Conservation (phyloP, 2,113 vertebrate genomes). For the Laticauda colubrina region DNA sequence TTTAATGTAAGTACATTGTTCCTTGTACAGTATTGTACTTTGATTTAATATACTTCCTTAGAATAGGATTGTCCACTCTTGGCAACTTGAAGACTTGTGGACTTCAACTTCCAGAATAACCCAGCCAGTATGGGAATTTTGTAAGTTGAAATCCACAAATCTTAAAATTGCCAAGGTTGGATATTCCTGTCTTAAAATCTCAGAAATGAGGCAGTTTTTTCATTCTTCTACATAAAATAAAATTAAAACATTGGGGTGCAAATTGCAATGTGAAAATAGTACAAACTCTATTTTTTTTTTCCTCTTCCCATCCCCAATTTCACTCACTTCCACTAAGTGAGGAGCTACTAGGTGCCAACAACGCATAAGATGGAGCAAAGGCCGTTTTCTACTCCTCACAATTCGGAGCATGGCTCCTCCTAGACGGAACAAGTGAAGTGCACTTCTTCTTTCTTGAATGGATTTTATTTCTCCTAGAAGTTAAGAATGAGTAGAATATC, state of each 20-base stretch:
- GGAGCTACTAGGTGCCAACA: conserved; percentile 96
- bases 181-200: not conserved
- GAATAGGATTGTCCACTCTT: not conserved
- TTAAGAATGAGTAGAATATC: not conserved
- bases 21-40: not conserved
- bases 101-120: not conserved
- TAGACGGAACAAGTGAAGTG: conserved; percentile 91
- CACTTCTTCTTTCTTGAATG: conserved; percentile 83
- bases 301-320: rapidly evolving
- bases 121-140: not conserved
- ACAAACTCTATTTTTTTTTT: not conserved
- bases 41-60: not conserved
- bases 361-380: conserved; percentile 89
- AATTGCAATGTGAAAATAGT: not conserved
- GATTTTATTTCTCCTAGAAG: conserved; percentile 87
- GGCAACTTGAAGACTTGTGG: not conserved
- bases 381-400: conserved; percentile 82
- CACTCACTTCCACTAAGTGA: conserved; percentile 90
- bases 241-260: not conserved
- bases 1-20: not conserved
- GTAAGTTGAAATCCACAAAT: not conserved
- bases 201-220: not conserved
- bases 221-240: not conserved
- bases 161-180: not conserved
- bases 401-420: conserved; percentile 94